Percentiles rank a stretch among this genome's conserved stretches.
Conservation (phyloP, 1,140 invertebrate genomes). For the Pseudomyrmex gracilis region DNA sequence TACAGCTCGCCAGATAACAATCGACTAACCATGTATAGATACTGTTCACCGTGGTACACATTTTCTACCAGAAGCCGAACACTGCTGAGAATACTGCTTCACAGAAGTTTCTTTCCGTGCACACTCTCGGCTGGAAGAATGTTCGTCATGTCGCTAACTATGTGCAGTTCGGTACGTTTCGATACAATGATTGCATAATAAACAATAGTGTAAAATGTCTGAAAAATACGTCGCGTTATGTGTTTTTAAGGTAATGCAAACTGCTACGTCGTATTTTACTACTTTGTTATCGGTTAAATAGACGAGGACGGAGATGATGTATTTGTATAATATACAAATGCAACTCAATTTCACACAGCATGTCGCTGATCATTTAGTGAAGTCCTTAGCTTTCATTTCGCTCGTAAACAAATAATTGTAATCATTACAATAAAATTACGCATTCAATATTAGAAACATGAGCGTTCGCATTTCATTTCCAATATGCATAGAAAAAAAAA, state of each 20-base stretch:
- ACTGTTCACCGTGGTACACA: constrained; percentile 5
- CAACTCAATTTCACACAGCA: not conserved
- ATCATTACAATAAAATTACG: not conserved
- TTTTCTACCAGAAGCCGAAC: constrained; percentile 6
- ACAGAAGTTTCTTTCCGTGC: constrained; percentile 16
- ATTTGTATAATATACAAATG: not conserved
- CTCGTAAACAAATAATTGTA: not conserved
- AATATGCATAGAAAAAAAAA: not conserved
- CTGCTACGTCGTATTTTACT: constrained; percentile 32
- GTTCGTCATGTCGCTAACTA: constrained; percentile 21
- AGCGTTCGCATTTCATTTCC: not conserved
- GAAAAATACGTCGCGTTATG: no score
- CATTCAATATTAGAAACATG: not conserved
- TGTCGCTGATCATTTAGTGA: not conserved
- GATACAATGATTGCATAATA: not conserved
- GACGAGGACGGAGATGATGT: not conserved
- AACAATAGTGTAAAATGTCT: not conserved
- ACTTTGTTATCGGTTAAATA: constrained; percentile 14
- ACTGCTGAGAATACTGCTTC: constrained; percentile 16
- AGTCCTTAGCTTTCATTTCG: not conserved
- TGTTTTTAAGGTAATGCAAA: constrained; percentile 42
- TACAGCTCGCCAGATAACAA: constrained; percentile 2
- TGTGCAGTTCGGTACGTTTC: constrained; percentile 21
- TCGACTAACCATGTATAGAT: constrained; percentile 1
- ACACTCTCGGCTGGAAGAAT: constrained; percentile 21